These are phyloP conservation scores for Tragulus kanchil DNA, from an alignment of 2,113 vertebrate genomes.

Conservation along the genomic window DNA sequence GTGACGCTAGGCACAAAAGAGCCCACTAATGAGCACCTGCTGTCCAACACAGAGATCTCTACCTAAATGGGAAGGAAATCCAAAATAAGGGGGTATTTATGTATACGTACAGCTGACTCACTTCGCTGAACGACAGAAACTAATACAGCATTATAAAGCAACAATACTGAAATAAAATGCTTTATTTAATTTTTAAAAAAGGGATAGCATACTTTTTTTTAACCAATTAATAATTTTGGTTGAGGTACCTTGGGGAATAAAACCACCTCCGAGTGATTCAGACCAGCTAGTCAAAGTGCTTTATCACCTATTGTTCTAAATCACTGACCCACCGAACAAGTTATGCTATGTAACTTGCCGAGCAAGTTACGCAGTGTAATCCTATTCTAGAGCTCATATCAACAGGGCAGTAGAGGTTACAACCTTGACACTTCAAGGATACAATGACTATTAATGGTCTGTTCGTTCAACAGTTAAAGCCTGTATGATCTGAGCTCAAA, in stretches of 20 bases:
- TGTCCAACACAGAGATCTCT: background rate
- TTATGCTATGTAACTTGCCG: background rate
- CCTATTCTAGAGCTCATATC: background rate
- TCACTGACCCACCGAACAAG: background rate
- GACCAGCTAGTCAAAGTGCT: background rate
- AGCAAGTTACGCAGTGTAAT: background rate
- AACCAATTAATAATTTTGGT: background rate
- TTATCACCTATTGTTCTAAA: background rate
- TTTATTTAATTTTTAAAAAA: background rate
- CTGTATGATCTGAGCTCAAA: background rate
- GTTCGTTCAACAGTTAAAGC: background rate
- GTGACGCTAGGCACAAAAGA: background rate
- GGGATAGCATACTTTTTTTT: background rate
- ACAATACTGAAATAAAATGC: background rate
- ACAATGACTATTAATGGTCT: background rate
- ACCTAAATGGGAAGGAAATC: background rate
- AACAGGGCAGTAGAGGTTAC: background rate
- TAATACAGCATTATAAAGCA: background rate
- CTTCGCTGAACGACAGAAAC: background rate
- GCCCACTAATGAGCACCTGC: accelerated
- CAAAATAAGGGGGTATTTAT: background rate
- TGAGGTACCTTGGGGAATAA: background rate
- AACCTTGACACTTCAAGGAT: background rate
- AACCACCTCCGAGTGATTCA: background rate
- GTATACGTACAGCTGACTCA: background rate